Evolutionary conservation across 2,888 invertebrate species (phyloP), one percentile per base, ranked within the genome.

Genomic region (Eupithecia subumbrata): DNA sequence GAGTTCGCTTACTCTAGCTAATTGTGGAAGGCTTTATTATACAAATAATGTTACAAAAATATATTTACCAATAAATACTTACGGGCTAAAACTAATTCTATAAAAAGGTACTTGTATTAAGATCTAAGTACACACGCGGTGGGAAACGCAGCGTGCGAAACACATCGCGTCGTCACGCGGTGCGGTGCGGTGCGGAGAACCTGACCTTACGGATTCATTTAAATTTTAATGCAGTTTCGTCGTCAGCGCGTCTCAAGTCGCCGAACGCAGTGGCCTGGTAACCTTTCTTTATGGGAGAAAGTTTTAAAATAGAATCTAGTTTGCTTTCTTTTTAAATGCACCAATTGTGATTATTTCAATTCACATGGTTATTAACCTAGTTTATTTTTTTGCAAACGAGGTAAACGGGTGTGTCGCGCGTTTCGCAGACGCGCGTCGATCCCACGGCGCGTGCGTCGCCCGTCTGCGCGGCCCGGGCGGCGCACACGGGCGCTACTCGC

Each of bases 51-150:
- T 89, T 80, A 82, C 80, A 80, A 78, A 78, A 80, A 82, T 87
- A 86, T 84, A 83, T 86, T 85, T 90, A 92, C 87, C 86, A 94
- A 94, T 95, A 95, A 95, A 95, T 95, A 95, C 94, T 94, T 94
- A 94, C 63, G 75, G 56, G 63, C 90, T 92, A 91, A 71, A 82
- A 81, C 85, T 86, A 83, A 88, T 90, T 90, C 89, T 85, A 84
- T 4, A 85, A 91, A 94, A 94, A 95, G 95, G 95, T 95, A 95
- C 94, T 90, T 93, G 86, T 91, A 90, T 90, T 90, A 89, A 89
- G 88, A 88, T 90, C 88, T 88, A 89, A 85, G 82, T 83, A 88
- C 88, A 89, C 89, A 79, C 78, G 81, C 74, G 82, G 89, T 86
- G 87, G 84, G 86, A 91, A 88, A 92, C 91, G 92, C 89, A 80